A percentile compares a stretch with the other conserved stretches of the same genome.
Conservation (phyloP, 2,797 vertebrate species). For the Cirrhinus molitorella region DNA sequence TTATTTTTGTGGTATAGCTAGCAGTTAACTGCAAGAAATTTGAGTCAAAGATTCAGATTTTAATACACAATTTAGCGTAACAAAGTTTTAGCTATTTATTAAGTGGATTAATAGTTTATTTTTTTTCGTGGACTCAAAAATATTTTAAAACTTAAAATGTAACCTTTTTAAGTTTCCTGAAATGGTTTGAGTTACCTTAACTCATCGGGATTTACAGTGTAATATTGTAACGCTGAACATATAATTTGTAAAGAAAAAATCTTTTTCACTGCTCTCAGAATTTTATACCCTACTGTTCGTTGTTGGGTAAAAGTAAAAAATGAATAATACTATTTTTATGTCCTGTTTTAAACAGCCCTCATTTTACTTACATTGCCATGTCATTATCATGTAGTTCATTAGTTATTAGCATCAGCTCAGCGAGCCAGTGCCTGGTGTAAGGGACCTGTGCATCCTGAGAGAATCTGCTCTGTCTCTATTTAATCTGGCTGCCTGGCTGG, state of each 20-base stretch:
- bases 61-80: too few species aligned
- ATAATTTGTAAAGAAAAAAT: neutral
- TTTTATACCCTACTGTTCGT: neutral
- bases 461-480: constrained; percentile 54
- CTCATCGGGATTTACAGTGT: neutral
- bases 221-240: neutral
- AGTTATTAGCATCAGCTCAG: constrained; percentile 54
- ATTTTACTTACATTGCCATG: constrained; percentile 19
- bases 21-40: neutral
- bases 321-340: neutral
- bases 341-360: constrained; percentile 20
- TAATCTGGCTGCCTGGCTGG: constrained; percentile 61
- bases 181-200: neutral
- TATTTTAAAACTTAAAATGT: too few species aligned
- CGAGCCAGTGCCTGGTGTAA: constrained; percentile 16
- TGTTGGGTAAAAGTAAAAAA: constrained; percentile 5
- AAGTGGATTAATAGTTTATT: neutral
- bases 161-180: neutral
- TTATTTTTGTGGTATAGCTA: neutral
- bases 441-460: constrained; percentile 49
- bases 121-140: neutral
- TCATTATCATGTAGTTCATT: constrained; percentile 59
- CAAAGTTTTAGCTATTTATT: too few species aligned
- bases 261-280: neutral
- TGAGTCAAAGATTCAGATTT: too few species aligned